Base-by-base conservation (phyloP, 2,888 invertebrate genomes). In the Bombylius discolor region DNA sequence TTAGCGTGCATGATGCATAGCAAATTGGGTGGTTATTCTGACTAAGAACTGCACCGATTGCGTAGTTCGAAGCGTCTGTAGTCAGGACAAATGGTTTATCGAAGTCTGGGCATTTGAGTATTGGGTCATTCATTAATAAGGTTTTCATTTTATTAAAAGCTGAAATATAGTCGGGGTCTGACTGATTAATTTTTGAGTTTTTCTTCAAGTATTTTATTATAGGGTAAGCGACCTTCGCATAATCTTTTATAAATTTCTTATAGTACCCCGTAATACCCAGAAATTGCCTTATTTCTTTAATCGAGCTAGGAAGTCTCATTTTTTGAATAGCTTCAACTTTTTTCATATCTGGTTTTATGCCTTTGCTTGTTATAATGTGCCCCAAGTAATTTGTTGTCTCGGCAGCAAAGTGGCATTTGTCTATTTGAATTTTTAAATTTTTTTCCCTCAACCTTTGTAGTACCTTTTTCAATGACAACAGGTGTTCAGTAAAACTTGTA, bases 401-500 rank as follows among this genome's bases (percentile, higher is more conserved):
- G 9, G 52, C 53, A 23, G 50, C 42, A 49, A 56, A 57, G 11
- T 56, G 49, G 12, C 50, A 49, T 47, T 57, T 58, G 13, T 56
- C 48, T 4, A 56, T 34, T 49, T 58, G 42, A 39, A 53, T 56
- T 42, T 56, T 56, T 46, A 56, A 31, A 36, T 56, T 56, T 31
- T 49, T 46, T 44, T 52, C 45, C n/a, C 49, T 23, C 11, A 49
- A 31, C n/a, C 12, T 53, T 47, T 47, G 44, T 34, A 56, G 52
- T 7, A 56, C 33, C 9, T n/a, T 50, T 12, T 50, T 52, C 39
- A 56, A 23, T 13, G 53, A 49, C 36, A n/a, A 14, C 12, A 53
- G 12, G 36, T 53, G 49, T 50, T 56, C 52, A 32, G 55, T 49
- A 3, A 62, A 49, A 46, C 51, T 59, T 44, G 59, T 60, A 1